Evolutionary conservation across 2,113 vertebrate species (phyloP).

Genomic region (Chloropsis hardwickii): DNA sequence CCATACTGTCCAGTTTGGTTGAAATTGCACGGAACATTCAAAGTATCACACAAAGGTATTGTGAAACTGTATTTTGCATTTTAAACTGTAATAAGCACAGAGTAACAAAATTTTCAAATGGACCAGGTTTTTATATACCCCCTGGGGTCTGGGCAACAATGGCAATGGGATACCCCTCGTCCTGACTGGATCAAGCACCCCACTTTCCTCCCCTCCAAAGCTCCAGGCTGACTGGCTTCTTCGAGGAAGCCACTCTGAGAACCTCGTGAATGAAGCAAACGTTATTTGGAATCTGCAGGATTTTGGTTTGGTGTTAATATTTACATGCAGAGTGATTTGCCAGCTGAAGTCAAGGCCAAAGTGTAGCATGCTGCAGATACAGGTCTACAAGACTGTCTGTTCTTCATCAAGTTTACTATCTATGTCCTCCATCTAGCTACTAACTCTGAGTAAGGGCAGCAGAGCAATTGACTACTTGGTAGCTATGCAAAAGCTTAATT

Average conservation of each 20-base stretch:
- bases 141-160: background rate
- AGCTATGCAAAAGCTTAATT: background rate
- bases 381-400: background rate
- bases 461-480: background rate
- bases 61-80: background rate
- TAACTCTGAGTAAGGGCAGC: background rate
- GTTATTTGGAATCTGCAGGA: background rate
- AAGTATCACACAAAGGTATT: background rate
- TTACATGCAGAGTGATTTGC: background rate
- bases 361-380: background rate
- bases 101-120: background rate
- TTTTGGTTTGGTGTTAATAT: background rate
- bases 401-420: background rate
- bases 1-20: background rate
- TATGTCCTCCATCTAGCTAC: background rate
- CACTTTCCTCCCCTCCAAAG: background rate
- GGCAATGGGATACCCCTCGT: background rate
- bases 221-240: background rate
- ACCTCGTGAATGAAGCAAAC: background rate
- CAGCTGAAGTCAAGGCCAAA: background rate
- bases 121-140: background rate
- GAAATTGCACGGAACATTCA: background rate
- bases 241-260: background rate
- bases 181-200: background rate
- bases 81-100: background rate